A percentile compares a stretch with the other conserved stretches of the same genome.
These are phyloP conservation scores for Atethmia centrago DNA, from an alignment of 2,888 invertebrate species.

Conservation along the genomic window DNA sequence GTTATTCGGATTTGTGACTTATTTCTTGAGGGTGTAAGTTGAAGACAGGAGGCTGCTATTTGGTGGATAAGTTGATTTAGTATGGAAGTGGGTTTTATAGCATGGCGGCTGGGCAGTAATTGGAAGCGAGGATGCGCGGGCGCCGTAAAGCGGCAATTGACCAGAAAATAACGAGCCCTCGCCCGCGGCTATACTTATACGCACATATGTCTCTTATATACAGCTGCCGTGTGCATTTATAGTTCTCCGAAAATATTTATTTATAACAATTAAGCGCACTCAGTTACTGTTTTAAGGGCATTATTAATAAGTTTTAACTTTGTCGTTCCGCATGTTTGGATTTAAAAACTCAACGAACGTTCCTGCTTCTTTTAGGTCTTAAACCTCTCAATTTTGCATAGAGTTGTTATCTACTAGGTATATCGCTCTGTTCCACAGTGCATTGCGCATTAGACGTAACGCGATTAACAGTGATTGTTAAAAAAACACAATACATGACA, in stretches of 20 bases:
- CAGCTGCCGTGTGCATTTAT: constrained; percentile 86
- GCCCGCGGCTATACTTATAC: constrained; percentile 77
- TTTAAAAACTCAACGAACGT: neutral
- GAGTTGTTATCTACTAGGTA: neutral
- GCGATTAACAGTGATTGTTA: neutral
- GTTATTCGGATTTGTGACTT: constrained; percentile 36
- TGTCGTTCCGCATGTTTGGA: neutral
- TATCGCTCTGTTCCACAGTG: neutral
- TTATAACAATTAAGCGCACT: constrained; percentile 69
- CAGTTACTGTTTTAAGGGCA: neutral
- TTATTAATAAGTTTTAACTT: constrained; percentile 8
- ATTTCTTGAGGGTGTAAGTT: constrained; percentile 59
- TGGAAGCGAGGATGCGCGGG: constrained; percentile 90
- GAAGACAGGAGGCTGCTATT: constrained; percentile 17
- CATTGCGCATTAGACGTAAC: neutral
- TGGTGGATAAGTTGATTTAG: constrained; percentile 69
- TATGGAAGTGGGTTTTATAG: constrained; percentile 79
- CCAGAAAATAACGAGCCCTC: constrained; percentile 90
- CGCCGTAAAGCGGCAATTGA: constrained; percentile 90
- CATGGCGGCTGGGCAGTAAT: constrained; percentile 89
- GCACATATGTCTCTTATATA: constrained; percentile 81
- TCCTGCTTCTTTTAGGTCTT: neutral
- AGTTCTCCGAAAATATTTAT: constrained; percentile 76
- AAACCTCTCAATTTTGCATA: neutral
- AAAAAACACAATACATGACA: neutral